phyloP scores from a whole-genome alignment of 2,888 invertebrate genomes.

The Acanthosoma haemorrhoidale region DNA sequence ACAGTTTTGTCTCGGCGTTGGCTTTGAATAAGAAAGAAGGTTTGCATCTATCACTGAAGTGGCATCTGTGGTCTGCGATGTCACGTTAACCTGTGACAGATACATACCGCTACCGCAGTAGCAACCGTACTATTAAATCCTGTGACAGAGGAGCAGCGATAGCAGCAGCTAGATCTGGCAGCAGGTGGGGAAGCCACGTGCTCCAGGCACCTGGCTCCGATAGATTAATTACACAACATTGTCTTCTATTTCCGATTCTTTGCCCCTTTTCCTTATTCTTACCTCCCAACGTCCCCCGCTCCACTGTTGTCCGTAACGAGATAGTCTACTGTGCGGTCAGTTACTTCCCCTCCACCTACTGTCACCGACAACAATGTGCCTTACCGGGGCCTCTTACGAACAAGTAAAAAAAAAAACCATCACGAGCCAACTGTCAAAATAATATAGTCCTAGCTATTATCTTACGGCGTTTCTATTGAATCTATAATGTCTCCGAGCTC shows the following conservation, averaged over 20 bases:
- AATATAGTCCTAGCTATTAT: not conserved
- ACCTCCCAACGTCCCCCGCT: not conserved
- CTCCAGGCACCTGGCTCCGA: slow-evolving; percentile 2
- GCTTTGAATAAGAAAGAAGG: too few relatives aligned
- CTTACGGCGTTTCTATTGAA: not conserved
- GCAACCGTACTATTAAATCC: not conserved
- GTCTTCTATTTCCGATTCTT: slow-evolving; percentile 13
- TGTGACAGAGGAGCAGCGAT: not conserved
- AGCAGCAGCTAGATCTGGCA: not conserved
- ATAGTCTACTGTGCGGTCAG: not conserved
- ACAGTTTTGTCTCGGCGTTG: too few relatives aligned
- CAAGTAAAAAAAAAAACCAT: not conserved
- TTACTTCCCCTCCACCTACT: not conserved
- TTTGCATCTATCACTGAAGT: too few relatives aligned
- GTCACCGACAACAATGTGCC: not conserved
- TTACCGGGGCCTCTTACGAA: not conserved
- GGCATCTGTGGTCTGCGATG: too few relatives aligned
- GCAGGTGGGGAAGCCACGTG: slow-evolving; percentile 19
- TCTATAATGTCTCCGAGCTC: too few relatives aligned
- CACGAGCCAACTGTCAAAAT: not conserved
- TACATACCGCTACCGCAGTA: not conserved
- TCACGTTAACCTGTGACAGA: too few relatives aligned
- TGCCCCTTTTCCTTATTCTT: not conserved
- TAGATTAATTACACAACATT: slow-evolving; percentile 24
- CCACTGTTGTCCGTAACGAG: slow-evolving; percentile 1